Evolutionary conservation across 2,113 vertebrate genomes (phyloP).

Genomic region (Pseudorasbora parva): DNA sequence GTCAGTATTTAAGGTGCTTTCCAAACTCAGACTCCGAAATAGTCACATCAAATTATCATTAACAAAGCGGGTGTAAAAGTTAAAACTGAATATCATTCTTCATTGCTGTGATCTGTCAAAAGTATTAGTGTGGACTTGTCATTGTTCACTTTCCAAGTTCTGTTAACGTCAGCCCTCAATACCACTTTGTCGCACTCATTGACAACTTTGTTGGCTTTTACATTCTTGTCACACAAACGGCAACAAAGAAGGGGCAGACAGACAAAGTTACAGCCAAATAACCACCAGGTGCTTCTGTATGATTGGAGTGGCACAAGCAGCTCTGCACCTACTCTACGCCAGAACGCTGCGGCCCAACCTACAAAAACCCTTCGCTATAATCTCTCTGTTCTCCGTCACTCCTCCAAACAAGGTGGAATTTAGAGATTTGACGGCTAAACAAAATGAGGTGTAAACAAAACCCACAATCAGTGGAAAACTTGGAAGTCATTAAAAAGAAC

Average conservation of each 20-base stretch:
- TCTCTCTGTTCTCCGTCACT: conserved; percentile 26
- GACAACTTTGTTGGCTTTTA: conserved; percentile 52
- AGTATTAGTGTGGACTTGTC: not conserved
- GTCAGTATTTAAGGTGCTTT: conserved; percentile 19
- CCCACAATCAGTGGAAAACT: conserved; percentile 26
- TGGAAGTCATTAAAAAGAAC: conserved; percentile 7
- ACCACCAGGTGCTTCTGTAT: conserved; percentile 59
- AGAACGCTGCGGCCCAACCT: conserved; percentile 38
- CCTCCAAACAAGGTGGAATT: conserved; percentile 41
- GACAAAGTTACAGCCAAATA: conserved; percentile 57
- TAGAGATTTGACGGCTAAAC: conserved; percentile 48
- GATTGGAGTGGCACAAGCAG: conserved; percentile 54
- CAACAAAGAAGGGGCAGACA: conserved; percentile 45
- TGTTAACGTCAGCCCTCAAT: conserved; percentile 49
- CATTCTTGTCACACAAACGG: conserved; percentile 44
- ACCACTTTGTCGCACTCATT: conserved; percentile 55
- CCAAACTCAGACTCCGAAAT: conserved; percentile 11
- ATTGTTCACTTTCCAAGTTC: conserved; percentile 54
- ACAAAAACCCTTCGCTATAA: conserved; percentile 49
- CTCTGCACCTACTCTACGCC: not conserved
- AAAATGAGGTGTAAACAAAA: conserved; percentile 31
- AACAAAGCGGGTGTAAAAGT: conserved; percentile 9
- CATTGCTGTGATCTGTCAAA: conserved; percentile 11
- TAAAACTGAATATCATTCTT: not conserved
- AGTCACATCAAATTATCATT: conserved; percentile 31